Conservation (phyloP, 2,797 vertebrate genomes). For the Gobionotothen gibberifrons region DNA sequence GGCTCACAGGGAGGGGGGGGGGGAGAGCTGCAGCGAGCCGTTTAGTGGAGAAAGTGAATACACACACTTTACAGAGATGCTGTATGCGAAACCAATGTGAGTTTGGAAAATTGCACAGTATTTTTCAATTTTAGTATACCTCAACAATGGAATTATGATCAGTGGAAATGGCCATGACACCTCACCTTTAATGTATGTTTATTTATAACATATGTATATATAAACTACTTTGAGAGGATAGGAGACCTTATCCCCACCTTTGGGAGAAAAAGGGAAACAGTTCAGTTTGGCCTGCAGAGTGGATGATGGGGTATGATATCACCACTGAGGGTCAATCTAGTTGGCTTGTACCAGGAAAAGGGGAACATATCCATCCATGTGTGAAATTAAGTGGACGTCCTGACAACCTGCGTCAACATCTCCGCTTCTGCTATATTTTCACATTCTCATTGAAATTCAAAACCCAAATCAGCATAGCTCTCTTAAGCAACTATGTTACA, state of each 20-base stretch:
- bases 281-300: constrained; percentile 20
- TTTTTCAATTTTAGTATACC: too few species aligned
- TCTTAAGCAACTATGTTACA: neutral
- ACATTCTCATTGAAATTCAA: constrained; percentile 24
- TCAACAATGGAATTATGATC: too few species aligned
- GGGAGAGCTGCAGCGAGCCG: too few species aligned
- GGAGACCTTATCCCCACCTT: neutral
- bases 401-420: constrained; percentile 55
- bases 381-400: constrained; percentile 47
- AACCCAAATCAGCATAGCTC: constrained; percentile 1
- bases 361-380: constrained; percentile 51
- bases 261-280: constrained; percentile 6
- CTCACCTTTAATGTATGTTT: neutral
- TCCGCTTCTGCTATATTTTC: constrained; percentile 28
- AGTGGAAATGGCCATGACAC: too few species aligned
- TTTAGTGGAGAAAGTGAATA: too few species aligned
- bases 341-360: constrained; percentile 11
- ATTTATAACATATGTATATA: neutral
- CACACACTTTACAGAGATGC: too few species aligned
- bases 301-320: constrained; percentile 15
- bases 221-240: neutral
- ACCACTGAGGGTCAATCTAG: constrained; percentile 31
- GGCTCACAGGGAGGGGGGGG: too few species aligned
- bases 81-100: too few species aligned
- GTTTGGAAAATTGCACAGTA: too few species aligned